Evolutionary conservation across 2,888 invertebrate genomes (phyloP).

Genomic region (Xanthostigma xanthostigma): DNA sequence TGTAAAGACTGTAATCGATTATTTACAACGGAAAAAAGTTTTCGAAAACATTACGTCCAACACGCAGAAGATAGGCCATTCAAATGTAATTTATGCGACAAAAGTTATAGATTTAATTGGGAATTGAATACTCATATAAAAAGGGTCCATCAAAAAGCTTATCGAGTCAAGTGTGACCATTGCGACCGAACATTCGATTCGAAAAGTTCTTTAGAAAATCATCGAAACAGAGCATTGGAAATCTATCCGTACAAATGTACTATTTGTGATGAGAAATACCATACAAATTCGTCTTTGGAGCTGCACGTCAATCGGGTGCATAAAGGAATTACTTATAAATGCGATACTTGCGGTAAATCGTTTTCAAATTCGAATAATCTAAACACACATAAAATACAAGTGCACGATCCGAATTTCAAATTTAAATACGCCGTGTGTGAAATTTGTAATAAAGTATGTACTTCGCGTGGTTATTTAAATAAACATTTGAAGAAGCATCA

Average conservation of each 20-base stretch:
- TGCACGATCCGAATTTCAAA: no score
- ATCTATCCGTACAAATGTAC: background rate
- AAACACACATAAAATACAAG: no score
- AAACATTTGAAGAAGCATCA: background rate
- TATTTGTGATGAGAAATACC: background rate
- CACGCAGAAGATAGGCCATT: no score
- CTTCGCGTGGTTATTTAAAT: background rate
- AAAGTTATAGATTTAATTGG: background rate
- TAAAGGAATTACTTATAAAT: constrained; percentile 14
- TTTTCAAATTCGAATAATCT: no score
- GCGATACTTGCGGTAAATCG: no score
- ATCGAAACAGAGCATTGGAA: background rate
- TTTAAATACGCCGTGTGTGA: no score
- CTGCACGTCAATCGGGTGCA: constrained; percentile 21
- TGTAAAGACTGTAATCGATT: no score
- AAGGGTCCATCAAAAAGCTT: background rate
- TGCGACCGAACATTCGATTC: constrained; percentile 11
- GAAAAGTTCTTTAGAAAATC: constrained; percentile 15
- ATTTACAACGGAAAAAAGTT: no score
- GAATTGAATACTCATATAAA: background rate
- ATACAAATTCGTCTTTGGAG: constrained; percentile 12
- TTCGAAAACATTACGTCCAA: no score
- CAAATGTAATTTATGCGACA: background rate
- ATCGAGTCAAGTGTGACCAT: background rate
- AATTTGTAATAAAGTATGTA: no score